Evolutionary conservation across 2,888 invertebrate genomes (phyloP).

Genomic region (Dicyrtoma fusca): DNA sequence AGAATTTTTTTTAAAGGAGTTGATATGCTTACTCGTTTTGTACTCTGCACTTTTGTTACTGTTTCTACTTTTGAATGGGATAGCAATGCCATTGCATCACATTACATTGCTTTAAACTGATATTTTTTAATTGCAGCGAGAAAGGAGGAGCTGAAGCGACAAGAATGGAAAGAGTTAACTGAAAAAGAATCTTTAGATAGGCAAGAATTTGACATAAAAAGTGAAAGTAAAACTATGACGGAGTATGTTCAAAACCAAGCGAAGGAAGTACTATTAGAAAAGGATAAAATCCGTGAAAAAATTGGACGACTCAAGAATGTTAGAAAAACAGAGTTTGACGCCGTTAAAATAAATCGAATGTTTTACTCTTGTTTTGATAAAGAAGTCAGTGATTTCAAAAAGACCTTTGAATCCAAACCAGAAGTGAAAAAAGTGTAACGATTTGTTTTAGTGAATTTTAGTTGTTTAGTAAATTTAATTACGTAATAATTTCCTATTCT

Average conservation of each 20-base stretch:
- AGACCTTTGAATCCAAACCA: not conserved
- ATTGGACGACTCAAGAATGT: not conserved
- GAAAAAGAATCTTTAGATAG: not conserved
- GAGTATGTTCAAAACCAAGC: not conserved
- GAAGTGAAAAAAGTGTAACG: not conserved
- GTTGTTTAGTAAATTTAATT: too few relatives aligned
- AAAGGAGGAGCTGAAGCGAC: not conserved
- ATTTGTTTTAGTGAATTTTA: too few relatives aligned
- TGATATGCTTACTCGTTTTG: too few relatives aligned
- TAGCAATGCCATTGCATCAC: too few relatives aligned
- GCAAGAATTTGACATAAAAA: not conserved
- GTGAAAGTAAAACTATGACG: not conserved
- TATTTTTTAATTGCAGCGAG: conserved; percentile 17
- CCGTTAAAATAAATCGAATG: too few relatives aligned
- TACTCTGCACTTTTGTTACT: too few relatives aligned
- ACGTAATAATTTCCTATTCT: too few relatives aligned
- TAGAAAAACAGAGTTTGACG: not conserved
- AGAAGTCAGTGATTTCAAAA: too few relatives aligned
- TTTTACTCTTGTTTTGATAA: too few relatives aligned
- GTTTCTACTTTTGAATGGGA: too few relatives aligned
- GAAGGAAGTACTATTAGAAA: not conserved
- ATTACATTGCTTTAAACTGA: not conserved
- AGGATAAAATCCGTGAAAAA: not conserved
- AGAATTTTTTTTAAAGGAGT: too few relatives aligned
- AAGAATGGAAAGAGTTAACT: conserved; percentile 11